A percentile compares a stretch with the other conserved stretches of the same genome.
Evolutionary conservation across 2,113 vertebrate genomes (phyloP).

Genomic region (Noctilio leporinus): DNA sequence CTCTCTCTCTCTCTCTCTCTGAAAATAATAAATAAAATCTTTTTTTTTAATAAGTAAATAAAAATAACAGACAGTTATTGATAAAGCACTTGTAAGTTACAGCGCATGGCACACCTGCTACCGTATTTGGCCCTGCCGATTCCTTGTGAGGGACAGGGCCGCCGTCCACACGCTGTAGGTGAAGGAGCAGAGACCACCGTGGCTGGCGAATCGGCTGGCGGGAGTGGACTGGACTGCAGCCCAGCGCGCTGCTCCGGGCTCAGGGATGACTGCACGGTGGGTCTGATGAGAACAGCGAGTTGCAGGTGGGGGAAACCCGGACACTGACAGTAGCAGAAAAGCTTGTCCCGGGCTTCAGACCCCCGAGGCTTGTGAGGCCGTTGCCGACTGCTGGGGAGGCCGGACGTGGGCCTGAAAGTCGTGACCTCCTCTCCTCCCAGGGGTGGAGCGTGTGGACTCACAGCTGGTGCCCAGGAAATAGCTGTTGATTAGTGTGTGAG

Average conservation of each 20-base stretch:
- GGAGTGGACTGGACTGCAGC: neutral
- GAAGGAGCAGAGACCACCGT: neutral
- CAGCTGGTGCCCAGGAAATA: neutral
- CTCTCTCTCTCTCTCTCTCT: too few relatives aligned
- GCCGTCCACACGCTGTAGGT: neutral
- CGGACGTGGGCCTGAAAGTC: neutral
- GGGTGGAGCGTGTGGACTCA: neutral
- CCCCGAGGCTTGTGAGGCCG: too few relatives aligned
- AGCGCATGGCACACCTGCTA: neutral
- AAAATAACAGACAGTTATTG: too few relatives aligned
- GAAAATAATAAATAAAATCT: too few relatives aligned
- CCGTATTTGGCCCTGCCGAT: neutral
- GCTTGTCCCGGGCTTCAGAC: neutral
- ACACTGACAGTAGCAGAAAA: too few relatives aligned
- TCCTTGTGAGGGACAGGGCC: neutral
- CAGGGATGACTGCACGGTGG: rapidly evolving
- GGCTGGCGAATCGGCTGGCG: neutral
- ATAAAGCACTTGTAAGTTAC: neutral
- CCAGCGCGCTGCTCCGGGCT: rapidly evolving
- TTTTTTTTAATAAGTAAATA: too few relatives aligned
- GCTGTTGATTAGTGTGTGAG: too few relatives aligned
- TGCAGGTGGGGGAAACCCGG: neutral
- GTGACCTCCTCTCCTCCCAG: neutral
- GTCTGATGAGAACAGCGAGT: neutral
- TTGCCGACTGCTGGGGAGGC: neutral